Evolutionary conservation across 2,113 vertebrate species (phyloP).

Genomic region (Perca schrenkii): DNA sequence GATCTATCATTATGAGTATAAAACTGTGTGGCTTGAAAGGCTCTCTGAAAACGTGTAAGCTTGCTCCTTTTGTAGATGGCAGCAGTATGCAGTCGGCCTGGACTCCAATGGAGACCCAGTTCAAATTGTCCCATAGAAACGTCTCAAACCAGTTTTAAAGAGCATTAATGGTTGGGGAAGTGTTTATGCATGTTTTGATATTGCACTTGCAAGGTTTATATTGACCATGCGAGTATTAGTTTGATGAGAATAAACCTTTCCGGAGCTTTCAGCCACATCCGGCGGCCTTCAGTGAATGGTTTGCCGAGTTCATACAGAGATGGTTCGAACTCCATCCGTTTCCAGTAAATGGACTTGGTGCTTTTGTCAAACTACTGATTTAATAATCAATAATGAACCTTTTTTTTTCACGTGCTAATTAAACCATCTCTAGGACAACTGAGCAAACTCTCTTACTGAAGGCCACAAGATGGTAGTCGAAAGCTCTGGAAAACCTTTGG

Average conservation of each 20-base stretch:
- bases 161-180: not conserved
- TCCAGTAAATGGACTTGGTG: not conserved
- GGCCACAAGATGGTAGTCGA: not conserved
- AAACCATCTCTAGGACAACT: not conserved
- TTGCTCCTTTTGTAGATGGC: not conserved
- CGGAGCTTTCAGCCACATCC: too few relatives aligned
- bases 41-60: not conserved
- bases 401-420: not conserved
- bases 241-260: too few relatives aligned
- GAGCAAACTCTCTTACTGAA: not conserved
- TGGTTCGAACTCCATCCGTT: not conserved
- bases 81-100: not conserved
- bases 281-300: too few relatives aligned
- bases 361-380: conserved; percentile 18
- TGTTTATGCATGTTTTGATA: not conserved
- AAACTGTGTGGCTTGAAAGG: not conserved
- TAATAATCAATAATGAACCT: not conserved
- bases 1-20: not conserved
- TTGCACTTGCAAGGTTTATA: not conserved
- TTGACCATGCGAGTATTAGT: not conserved
- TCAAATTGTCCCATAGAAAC: not conserved
- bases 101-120: not conserved
- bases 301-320: not conserved
- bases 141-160: not conserved
- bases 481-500: not conserved